Base-by-base conservation (phyloP, 1,140 invertebrate species). In the Camponotus pennsylvanicus region DNA sequence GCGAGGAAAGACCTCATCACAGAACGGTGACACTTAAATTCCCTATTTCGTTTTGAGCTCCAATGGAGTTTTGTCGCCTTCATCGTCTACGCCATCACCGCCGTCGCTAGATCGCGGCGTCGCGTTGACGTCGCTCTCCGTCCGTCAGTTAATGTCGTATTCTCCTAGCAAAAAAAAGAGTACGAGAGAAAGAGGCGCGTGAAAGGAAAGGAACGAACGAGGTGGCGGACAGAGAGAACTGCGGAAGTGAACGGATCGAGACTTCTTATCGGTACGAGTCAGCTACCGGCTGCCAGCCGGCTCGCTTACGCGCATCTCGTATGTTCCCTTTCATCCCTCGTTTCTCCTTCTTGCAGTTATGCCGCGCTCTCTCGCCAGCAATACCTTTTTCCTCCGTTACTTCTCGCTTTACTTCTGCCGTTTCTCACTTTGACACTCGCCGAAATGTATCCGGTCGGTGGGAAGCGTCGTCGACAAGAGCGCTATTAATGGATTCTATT, bases 401-500 rank as follows among this genome's bases (percentile, higher is more conserved):
- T 86, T 88, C 85, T 63, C 85, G 69, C 75, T 18, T 85, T 89
- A 57, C 85, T 71, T 64, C 57, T 80, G 57, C 80, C 86, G 52
- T 67, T 88, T 84, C 85, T 75, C 86, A 82, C 78, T 76, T 75
- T 85, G 69, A 83, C 70, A 52, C 79, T 69, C 73, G 40, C 75
- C 70, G 87, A 87, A 87, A 87, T 87, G 69, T 84, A 89, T 89
- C 85, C 73, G 85, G 76, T 55, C 61, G 59, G 63, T 52, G 82
- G 32, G 66, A 52, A 32, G 49, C 49, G 49, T 4, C 79, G 34
- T 3, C 49, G 11, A 64, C 57, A 34, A 87, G 86, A 40, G 79
- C 69, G 91, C 91, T 92, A 91, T 92, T 93, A 94, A 94, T 94
- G 93, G 93, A 91, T 92, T 92, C 92, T 87, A 93, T 94, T 94